Percentiles rank a stretch among this genome's conserved stretches.
These are phyloP conservation scores for Parauchenoglanis ngamensis DNA, from an alignment of 2,797 vertebrate genomes.

Conservation along the genomic window DNA sequence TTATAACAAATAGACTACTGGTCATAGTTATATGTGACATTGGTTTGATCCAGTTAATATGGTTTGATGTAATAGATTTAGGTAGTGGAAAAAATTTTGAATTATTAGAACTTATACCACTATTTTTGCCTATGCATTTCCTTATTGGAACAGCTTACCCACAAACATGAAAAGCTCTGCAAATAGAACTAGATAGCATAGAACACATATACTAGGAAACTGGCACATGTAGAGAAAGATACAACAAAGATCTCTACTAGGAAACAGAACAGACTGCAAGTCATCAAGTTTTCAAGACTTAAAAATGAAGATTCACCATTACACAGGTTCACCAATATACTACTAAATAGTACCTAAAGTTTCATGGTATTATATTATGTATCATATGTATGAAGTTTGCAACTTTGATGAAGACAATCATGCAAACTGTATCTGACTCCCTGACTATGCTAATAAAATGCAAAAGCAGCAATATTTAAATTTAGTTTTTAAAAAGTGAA, in stretches of 20 bases:
- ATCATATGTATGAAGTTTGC: too few species aligned
- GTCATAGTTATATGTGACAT: background rate
- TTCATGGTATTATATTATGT: background rate
- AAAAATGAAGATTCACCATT: background rate
- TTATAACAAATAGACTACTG: background rate
- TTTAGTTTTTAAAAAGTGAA: background rate
- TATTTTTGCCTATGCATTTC: constrained; percentile 37
- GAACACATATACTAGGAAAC: constrained; percentile 29
- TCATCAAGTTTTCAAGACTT: background rate
- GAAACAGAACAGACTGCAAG: constrained; percentile 15
- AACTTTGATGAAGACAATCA: background rate
- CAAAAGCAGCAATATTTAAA: background rate
- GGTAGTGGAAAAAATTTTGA: constrained; percentile 16
- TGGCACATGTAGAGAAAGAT: background rate
- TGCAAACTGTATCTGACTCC: background rate
- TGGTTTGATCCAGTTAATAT: background rate
- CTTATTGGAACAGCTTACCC: constrained; percentile 30
- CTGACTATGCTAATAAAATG: background rate
- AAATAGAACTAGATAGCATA: constrained; percentile 19
- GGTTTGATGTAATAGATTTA: background rate
- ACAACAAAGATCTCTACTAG: constrained; percentile 13
- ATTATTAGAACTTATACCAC: constrained; percentile 12
- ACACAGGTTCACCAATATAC: background rate
- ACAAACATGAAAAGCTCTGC: constrained; percentile 32
- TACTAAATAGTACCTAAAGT: background rate